These are phyloP conservation scores for Aspidoscelis tigris DNA, from an alignment of 2,113 vertebrate species.

Conservation along the genomic window DNA sequence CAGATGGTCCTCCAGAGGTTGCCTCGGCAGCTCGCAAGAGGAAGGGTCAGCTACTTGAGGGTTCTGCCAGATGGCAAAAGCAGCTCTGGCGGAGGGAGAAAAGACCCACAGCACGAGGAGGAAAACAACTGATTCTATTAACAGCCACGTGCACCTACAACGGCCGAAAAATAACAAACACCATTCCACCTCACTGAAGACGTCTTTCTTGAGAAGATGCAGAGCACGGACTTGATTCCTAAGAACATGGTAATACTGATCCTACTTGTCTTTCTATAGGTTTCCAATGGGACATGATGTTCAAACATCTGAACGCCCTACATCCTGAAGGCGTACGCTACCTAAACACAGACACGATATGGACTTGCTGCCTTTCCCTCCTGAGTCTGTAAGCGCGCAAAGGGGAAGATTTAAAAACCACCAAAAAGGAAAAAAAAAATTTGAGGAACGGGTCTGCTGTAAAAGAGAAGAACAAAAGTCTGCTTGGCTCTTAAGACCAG, in stretches of 20 bases:
- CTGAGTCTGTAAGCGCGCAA: not conserved
- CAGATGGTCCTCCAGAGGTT: slow-evolving; percentile 69
- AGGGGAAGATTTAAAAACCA: not conserved
- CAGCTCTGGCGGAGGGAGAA: slow-evolving; percentile 10
- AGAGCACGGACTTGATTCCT: not conserved
- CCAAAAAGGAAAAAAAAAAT: slow-evolving; percentile 19
- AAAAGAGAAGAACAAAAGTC: slow-evolving; percentile 60
- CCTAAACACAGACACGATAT: not conserved
- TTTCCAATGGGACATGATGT: not conserved
- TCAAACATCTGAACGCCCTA: not conserved
- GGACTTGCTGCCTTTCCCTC: not conserved
- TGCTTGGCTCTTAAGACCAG: slow-evolving; percentile 71
- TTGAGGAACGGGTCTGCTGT: slow-evolving; percentile 47
- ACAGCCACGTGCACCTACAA: slow-evolving; percentile 69
- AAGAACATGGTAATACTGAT: not conserved
- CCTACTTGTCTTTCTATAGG: not conserved
- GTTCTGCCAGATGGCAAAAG: slow-evolving; percentile 64
- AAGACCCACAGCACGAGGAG: slow-evolving; percentile 42
- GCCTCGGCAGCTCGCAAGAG: slow-evolving; percentile 62
- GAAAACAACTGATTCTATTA: not conserved
- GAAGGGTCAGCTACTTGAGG: slow-evolving; percentile 43
- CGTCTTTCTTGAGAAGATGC: not conserved
- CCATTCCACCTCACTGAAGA: not conserved
- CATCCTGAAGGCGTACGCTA: too few relatives aligned
- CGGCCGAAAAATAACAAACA: slow-evolving; percentile 62